A percentile compares a stretch with the other conserved stretches of the same genome.
Evolutionary conservation across 2,888 invertebrate species (phyloP).

Genomic region (Aquatica leii): DNA sequence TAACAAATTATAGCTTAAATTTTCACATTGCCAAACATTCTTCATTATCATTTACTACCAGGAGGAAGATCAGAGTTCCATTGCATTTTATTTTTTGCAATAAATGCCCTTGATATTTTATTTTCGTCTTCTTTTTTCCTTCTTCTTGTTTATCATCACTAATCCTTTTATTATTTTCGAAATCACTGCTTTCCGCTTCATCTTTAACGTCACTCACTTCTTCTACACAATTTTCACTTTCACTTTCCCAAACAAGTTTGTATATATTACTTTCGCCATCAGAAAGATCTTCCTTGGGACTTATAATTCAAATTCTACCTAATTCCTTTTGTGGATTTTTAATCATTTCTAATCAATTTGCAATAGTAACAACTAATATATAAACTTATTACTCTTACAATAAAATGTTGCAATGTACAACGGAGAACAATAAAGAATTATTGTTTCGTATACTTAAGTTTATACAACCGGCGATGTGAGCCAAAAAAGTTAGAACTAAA

Average conservation of each 20-base stretch:
- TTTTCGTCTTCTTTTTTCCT: too few relatives aligned
- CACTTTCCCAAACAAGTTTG: not conserved
- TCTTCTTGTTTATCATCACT: too few relatives aligned
- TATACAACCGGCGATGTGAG: too few relatives aligned
- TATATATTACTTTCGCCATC: not conserved
- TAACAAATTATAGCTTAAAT: too few relatives aligned
- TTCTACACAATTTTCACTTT: not conserved
- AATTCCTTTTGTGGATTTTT: not conserved
- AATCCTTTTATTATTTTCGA: too few relatives aligned
- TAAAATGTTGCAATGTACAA: not conserved
- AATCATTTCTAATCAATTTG: too few relatives aligned
- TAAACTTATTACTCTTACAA: too few relatives aligned
- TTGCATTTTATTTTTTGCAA: too few relatives aligned
- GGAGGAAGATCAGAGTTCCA: not conserved
- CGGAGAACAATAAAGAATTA: not conserved
- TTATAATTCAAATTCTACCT: not conserved
- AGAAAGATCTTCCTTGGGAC: not conserved
- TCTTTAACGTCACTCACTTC: not conserved
- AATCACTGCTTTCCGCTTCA: not conserved
- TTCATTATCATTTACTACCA: not conserved
- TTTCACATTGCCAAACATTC: too few relatives aligned
- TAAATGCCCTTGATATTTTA: too few relatives aligned
- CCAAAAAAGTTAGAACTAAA: too few relatives aligned
- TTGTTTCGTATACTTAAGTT: not conserved
- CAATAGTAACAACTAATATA: too few relatives aligned